These are phyloP conservation scores for Atherix ibis DNA, from an alignment of 2,888 invertebrate species.

Conservation along the genomic window DNA sequence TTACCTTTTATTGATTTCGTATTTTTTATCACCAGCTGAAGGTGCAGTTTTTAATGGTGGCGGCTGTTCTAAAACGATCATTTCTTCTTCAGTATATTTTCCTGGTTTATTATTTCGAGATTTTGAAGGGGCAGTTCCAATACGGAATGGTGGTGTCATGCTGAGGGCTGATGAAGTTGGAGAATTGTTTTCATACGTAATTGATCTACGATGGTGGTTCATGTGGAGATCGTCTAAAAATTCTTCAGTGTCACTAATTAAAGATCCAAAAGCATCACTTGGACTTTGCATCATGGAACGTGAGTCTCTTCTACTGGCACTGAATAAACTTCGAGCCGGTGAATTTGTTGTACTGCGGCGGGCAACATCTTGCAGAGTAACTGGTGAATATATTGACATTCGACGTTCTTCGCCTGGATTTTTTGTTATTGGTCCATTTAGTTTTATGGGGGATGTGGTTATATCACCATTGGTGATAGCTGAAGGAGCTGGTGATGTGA, in stretches of 20 bases:
- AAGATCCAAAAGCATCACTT: conserved; percentile 41
- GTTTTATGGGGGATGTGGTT: not conserved
- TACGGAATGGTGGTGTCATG: conserved; percentile 41
- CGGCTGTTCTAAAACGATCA: conserved; percentile 24
- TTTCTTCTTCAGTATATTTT: conserved; percentile 29
- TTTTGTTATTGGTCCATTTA: not conserved
- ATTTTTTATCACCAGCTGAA: conserved; percentile 6
- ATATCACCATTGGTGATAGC: conserved; percentile 10
- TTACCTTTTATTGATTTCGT: conserved; percentile 1
- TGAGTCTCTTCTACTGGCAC: conserved; percentile 35
- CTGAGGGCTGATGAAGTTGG: conserved; percentile 32
- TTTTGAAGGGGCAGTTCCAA: conserved; percentile 35
- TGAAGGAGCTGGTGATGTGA: conserved; percentile 21
- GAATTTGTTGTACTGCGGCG: conserved; percentile 63
- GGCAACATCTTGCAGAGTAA: conserved; percentile 71
- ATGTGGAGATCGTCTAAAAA: conserved; percentile 34
- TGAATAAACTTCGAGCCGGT: conserved; percentile 40
- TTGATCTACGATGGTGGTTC: conserved; percentile 20
- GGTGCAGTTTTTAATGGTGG: conserved; percentile 37
- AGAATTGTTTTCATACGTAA: conserved; percentile 19
- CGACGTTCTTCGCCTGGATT: conserved; percentile 43
- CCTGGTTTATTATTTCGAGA: conserved; percentile 24
- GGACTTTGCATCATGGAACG: conserved; percentile 49
- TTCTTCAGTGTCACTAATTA: conserved; percentile 40
- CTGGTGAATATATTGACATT: conserved; percentile 69